Conservation (phyloP, 2,797 vertebrate genomes). For the Ibycter americanus region DNA sequence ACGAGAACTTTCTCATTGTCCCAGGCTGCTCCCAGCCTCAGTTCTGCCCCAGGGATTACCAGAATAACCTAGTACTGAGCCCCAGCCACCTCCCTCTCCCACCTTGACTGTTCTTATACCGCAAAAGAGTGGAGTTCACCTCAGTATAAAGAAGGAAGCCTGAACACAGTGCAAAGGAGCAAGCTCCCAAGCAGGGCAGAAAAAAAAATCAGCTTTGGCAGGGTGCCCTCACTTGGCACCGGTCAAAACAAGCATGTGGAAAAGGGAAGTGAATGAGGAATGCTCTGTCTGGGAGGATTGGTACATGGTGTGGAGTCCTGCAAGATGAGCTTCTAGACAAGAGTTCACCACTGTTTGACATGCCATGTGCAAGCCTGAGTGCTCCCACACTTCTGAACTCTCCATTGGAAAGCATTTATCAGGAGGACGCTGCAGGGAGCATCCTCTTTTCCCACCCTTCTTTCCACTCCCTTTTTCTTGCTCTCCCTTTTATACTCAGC, state of each 20-base stretch:
- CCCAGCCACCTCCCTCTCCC: neutral
- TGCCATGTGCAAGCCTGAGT: neutral
- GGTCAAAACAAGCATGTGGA: slow-evolving; percentile 14
- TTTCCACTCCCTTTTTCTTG: neutral
- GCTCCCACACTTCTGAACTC: neutral
- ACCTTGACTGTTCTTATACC: neutral
- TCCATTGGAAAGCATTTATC: neutral
- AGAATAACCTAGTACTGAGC: neutral
- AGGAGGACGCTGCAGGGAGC: neutral
- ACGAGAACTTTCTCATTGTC: neutral
- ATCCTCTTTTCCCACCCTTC: neutral
- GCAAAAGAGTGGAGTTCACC: neutral
- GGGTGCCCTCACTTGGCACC: neutral
- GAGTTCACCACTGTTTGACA: neutral
- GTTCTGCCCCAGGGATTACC: neutral
- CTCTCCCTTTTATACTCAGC: neutral
- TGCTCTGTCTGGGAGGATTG: neutral
- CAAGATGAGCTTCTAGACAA: neutral
- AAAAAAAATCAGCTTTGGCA: slow-evolving; percentile 13
- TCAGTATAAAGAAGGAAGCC: neutral
- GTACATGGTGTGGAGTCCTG: neutral
- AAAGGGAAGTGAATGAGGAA: neutral
- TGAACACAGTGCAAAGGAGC: neutral
- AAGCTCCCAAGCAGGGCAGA: neutral
- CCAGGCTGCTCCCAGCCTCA: neutral